phyloP scores from a whole-genome alignment of 2,113 vertebrate species.

The Spea bombifrons region DNA sequence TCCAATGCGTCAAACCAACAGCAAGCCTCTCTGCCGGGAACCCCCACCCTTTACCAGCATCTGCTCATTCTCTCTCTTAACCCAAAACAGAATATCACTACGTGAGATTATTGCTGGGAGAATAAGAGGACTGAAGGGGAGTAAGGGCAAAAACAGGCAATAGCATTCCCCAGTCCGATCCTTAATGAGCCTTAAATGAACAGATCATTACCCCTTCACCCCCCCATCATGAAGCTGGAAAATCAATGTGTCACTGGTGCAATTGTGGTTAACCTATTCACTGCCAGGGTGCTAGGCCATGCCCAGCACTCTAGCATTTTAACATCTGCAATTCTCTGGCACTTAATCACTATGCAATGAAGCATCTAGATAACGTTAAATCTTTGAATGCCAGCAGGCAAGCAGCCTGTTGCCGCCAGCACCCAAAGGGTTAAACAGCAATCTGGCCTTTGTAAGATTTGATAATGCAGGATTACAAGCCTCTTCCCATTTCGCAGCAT shows the following conservation, averaged over 20 bases:
- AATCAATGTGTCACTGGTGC: not conserved
- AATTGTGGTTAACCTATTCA: not conserved
- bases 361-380: too few relatives aligned
- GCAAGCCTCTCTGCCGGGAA: not conserved
- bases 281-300: too few relatives aligned
- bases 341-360: not conserved
- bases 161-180: not conserved
- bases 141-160: constrained; percentile 1
- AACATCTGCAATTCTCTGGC: too few relatives aligned
- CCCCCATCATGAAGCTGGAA: too few relatives aligned
- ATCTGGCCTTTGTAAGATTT: constrained; percentile 8
- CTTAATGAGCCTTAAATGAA: constrained; percentile 4
- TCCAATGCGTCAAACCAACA: constrained; percentile 14
- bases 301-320: too few relatives aligned
- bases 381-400: too few relatives aligned
- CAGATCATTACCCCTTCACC: not conserved
- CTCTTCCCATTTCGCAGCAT: constrained; percentile 46
- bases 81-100: constrained; percentile 28
- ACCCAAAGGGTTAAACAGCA: not conserved
- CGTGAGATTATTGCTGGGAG: not conserved
- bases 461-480: constrained; percentile 51
- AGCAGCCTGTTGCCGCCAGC: not conserved
- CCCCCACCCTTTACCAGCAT: constrained; percentile 8
- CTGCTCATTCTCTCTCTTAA: constrained; percentile 43
- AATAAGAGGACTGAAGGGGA: not conserved